These are phyloP conservation scores for Spatulosminthurus flaviceps DNA, from an alignment of 2,888 invertebrate species.

Conservation along the genomic window DNA sequence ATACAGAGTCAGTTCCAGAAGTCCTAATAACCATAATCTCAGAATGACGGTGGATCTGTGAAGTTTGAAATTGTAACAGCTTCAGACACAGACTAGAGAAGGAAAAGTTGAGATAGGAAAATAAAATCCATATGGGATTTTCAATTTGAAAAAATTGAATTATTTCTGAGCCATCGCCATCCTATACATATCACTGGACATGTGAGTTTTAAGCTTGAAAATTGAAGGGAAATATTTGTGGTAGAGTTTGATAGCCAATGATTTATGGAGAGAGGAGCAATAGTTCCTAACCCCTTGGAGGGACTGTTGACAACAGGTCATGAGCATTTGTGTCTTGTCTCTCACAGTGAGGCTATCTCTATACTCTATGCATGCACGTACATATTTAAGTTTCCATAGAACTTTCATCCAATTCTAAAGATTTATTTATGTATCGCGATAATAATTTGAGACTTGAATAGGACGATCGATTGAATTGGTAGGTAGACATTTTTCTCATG, in stretches of 20 bases:
- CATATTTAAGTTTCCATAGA: background rate
- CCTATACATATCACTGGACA: too few species aligned
- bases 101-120: too few species aligned
- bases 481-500: background rate
- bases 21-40: too few species aligned
- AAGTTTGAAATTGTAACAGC: too few species aligned
- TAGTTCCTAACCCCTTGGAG: background rate
- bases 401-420: background rate
- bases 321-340: background rate
- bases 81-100: too few species aligned
- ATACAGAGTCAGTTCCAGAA: too few species aligned
- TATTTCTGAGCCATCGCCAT: too few species aligned
- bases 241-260: background rate
- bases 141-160: too few species aligned
- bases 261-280: background rate
- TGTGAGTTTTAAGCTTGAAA: too few species aligned
- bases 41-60: too few species aligned
- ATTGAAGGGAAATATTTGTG: too few species aligned
- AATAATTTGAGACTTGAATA: background rate
- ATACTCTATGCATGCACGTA: background rate
- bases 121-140: too few species aligned
- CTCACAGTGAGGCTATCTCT: background rate
- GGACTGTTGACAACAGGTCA: constrained; percentile 13
- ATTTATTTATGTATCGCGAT: constrained; percentile 13
- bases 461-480: constrained; percentile 3